These are phyloP conservation scores for Ophioninae sp. DNA, from an alignment of 2,888 invertebrate species.

Conservation along the genomic window DNA sequence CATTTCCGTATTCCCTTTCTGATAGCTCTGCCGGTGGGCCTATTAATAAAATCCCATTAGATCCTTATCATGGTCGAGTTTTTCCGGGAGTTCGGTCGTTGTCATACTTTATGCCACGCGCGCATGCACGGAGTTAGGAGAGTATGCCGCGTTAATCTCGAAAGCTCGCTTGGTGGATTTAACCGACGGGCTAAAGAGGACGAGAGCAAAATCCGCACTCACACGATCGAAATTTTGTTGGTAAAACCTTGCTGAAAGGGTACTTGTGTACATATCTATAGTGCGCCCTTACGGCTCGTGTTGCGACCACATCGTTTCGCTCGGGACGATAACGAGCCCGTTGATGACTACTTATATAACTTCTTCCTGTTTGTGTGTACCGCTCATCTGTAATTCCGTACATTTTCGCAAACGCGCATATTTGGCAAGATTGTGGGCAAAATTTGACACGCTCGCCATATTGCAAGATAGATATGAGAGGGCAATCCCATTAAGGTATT, in stretches of 20 bases:
- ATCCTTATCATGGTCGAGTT: constrained; percentile 47
- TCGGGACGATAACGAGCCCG: constrained; percentile 15
- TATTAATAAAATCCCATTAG: constrained; percentile 37
- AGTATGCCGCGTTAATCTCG: constrained; percentile 30
- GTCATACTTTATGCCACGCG: background rate
- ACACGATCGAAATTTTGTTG: constrained; percentile 11
- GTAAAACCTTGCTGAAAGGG: background rate
- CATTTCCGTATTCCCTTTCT: background rate
- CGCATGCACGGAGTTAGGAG: background rate
- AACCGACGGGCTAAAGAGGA: constrained; percentile 21
- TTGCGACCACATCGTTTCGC: constrained; percentile 14
- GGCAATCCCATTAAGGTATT: background rate
- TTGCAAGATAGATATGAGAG: background rate
- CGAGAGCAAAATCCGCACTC: constrained; percentile 2
- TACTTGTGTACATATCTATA: background rate
- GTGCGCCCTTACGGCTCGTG: background rate
- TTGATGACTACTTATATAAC: constrained; percentile 16
- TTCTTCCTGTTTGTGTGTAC: background rate
- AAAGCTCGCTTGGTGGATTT: constrained; percentile 25
- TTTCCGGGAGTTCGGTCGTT: constrained; percentile 18
- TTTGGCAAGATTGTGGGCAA: background rate
- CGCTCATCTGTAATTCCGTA: background rate
- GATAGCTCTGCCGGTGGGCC: constrained; percentile 10
- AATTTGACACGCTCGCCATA: background rate
- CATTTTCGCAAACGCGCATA: background rate